phyloP scores from a whole-genome alignment of 2,113 vertebrate genomes.

The Oenanthe oenanthe region DNA sequence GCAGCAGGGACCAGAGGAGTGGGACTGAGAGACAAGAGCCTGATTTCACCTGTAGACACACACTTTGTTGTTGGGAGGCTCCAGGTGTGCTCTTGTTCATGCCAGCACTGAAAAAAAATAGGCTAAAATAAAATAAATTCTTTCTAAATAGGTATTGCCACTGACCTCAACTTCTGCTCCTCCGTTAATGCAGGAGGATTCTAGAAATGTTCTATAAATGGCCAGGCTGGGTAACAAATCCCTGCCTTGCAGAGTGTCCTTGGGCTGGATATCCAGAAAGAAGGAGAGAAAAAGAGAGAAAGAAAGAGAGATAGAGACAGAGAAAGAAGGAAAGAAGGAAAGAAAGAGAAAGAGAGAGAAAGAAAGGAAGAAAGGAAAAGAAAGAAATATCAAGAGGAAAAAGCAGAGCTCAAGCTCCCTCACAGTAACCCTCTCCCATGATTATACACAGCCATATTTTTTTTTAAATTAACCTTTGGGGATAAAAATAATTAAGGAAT shows the following conservation, averaged over 20 bases:
- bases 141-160: not conserved
- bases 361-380: too few relatives aligned
- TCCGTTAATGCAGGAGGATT: fast-evolving
- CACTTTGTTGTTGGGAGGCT: not conserved
- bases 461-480: too few relatives aligned
- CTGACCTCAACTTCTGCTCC: not conserved
- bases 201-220: not conserved
- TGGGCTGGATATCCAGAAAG: not conserved
- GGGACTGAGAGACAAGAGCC: not conserved
- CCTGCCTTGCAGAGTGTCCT: not conserved
- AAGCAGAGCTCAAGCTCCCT: too few relatives aligned
- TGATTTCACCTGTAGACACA: not conserved
- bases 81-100: not conserved
- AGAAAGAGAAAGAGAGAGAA: too few relatives aligned
- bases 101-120: not conserved
- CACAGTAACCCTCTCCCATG: too few relatives aligned
- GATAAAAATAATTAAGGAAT: too few relatives aligned
- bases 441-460: too few relatives aligned
- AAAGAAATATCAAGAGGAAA: too few relatives aligned
- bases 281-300: too few relatives aligned
- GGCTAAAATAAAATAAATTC: not conserved
- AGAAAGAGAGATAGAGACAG: too few relatives aligned
- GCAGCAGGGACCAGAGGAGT: not conserved
- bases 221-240: not conserved
- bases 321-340: too few relatives aligned